These are phyloP conservation scores for Corynorhinus townsendii DNA, from an alignment of 2,113 vertebrate species.

Conservation along the genomic window DNA sequence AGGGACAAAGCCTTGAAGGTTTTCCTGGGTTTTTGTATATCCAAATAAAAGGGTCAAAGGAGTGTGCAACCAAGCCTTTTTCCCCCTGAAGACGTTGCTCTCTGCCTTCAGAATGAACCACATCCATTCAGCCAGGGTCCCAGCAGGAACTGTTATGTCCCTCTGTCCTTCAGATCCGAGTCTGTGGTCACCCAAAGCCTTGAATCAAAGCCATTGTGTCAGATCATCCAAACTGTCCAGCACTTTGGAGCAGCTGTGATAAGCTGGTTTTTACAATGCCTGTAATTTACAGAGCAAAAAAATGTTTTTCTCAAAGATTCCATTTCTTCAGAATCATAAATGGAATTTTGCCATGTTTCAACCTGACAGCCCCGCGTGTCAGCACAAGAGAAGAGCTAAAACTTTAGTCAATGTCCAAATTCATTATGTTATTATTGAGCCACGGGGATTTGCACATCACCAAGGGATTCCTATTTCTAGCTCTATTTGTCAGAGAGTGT, in stretches of 20 bases:
- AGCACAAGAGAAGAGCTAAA: background rate
- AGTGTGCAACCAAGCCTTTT: background rate
- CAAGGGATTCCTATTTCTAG: background rate
- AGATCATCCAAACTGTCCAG: background rate
- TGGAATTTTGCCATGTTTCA: constrained; percentile 40
- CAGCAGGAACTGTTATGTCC: background rate
- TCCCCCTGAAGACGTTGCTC: background rate
- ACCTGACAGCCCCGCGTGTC: background rate
- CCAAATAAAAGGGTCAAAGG: background rate
- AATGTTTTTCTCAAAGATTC: background rate
- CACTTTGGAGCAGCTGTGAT: background rate
- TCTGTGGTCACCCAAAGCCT: background rate
- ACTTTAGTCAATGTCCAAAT: background rate
- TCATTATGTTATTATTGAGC: constrained; percentile 34
- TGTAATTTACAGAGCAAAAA: constrained; percentile 22
- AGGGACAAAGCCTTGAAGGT: background rate
- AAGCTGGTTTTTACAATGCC: constrained; percentile 25
- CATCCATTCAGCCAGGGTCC: background rate
- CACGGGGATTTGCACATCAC: background rate
- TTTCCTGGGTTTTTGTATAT: background rate
- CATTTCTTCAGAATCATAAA: constrained; percentile 42
- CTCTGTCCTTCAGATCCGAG: background rate
- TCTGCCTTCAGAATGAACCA: background rate
- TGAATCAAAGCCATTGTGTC: background rate
- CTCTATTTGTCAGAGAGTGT: background rate